Evolutionary conservation across 2,797 vertebrate species (phyloP), one percentile per base, ranked within the genome.

Genomic region (Tamandua tetradactyla): DNA sequence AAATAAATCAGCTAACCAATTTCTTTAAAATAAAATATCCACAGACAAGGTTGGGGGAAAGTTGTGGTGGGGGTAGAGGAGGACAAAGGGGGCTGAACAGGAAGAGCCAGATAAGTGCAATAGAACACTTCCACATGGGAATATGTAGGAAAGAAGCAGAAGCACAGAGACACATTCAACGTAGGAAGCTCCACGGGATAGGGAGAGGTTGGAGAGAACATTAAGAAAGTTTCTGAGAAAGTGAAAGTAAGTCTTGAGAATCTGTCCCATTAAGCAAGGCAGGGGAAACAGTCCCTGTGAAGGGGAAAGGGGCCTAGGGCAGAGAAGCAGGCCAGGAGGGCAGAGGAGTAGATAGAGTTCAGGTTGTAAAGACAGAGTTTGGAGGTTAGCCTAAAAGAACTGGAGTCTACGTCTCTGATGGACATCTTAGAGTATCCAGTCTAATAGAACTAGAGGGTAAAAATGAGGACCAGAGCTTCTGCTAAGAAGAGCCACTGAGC

Each of bases 371-470:
- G 76, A 86, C 85, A 80, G 78, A 75, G 7, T 27, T 80, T 76
- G 37, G 22, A 44, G 69, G 44, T 87, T 40, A 85, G 68, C n/a
- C 32, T 69, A 76, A 81, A 86, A 66, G 9, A 89, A 59, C 9
- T 17, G 5, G 59, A 55, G 68, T 30, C 55, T 61, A 35, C 15
- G 15, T 44, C 42, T 86, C 61, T 40, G 47, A 44, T 47, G 76
- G 82, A 10, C 37, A 72, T 88, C 71, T 83, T 66, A 93, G 66
- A 84, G 68, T 40, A 80, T 71, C 37, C 20, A 80, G 17, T 57
- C 79, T 32, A 55, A 49, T 35, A 23, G 44, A 69, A 84, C 22
- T 89, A 55, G 64, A 80, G 87, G 79, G 9, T 10, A 75, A 78
- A n/a, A 74, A 57, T 59, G 42, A 69, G 74, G 20, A 3, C 25